Base-by-base conservation (phyloP, 2,888 invertebrate species). In the Linnaemya vulpina region DNA sequence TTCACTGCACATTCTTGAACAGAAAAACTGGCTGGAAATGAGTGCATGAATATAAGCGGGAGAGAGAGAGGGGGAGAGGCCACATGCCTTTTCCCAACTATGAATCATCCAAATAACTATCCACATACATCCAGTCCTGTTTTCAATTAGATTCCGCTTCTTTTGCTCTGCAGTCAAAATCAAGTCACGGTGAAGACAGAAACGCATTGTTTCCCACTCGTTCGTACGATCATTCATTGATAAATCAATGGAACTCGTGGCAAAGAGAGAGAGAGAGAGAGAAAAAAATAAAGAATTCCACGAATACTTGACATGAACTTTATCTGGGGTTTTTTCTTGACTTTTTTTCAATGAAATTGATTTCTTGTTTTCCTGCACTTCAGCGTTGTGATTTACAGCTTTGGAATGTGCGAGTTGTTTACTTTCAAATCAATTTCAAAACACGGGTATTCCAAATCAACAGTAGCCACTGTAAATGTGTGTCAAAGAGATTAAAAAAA, bases 361-460 rank as follows among this genome's bases (percentile, higher is more conserved):
- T n/a, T n/a, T 53, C 67, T 71, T 74, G 65, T 63, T 65, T 53
- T 67, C 35, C 49, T 76, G 30, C 51, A 25, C 51, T 20, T 30
- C 11, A n/a, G 22, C 11, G n/a, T 55, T 15, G 53, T 85, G 84
- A 85, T 81, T 81, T 81, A 75, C 58, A 43, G 25, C 35, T 51
- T 81, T 78, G 84, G 84, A 85, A 85, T 85, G 58, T 78, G 73
- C 15, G 25, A 46, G 46, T 68, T 81, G 46, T 62, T 62, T 77
- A 5, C 46, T 68, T 7, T 60, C 3, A 58, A 68, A 75, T 68
- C 62, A 68, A 68, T 73, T 68, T 20, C 70, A 46, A 75, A 46
- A 60, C 40, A 53, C 3, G 22, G 9, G 10, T 46, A 17, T 67
- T 46, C 30, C 20, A 8, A 30, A 35, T 17, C 13, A 38, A 77